phyloP scores from a whole-genome alignment of 2,113 vertebrate genomes.

The Daboia siamensis region DNA sequence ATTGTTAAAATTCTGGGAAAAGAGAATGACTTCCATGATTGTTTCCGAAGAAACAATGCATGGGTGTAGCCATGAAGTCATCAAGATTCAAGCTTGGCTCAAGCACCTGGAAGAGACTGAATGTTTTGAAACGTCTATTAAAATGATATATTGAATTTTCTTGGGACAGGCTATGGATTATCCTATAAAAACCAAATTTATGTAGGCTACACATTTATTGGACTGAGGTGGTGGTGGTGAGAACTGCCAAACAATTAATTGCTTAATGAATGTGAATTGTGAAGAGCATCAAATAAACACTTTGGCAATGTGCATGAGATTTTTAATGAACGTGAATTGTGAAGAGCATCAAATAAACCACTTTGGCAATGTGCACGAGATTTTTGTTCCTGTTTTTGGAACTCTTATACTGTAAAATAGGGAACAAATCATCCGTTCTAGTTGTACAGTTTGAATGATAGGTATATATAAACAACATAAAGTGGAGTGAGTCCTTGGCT shows the following conservation, averaged over 20 bases:
- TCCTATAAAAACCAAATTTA: background rate
- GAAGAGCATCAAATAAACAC: background rate
- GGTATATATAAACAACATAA: background rate
- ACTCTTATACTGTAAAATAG: background rate
- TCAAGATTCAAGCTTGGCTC: background rate
- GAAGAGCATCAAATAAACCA: background rate
- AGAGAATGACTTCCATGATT: background rate
- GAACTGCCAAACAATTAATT: no score
- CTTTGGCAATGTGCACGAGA: background rate
- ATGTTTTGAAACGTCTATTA: background rate
- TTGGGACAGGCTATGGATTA: background rate
- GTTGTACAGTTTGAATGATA: background rate
- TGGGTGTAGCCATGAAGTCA: background rate
- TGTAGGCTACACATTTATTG: background rate
- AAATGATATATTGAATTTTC: background rate
- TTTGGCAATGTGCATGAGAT: background rate
- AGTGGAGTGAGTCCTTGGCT: background rate
- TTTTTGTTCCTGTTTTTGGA: background rate
- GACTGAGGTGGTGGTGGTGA: background rate
- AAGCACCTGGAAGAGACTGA: background rate
- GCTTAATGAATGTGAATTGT: background rate
- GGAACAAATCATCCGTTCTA: background rate
- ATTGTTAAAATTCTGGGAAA: background rate
- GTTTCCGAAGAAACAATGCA: background rate
- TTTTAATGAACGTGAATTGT: no score